Evolutionary conservation across 2,113 vertebrate species (phyloP), one percentile per base, ranked within the genome.

Genomic region (Pachypanchax playfairii): DNA sequence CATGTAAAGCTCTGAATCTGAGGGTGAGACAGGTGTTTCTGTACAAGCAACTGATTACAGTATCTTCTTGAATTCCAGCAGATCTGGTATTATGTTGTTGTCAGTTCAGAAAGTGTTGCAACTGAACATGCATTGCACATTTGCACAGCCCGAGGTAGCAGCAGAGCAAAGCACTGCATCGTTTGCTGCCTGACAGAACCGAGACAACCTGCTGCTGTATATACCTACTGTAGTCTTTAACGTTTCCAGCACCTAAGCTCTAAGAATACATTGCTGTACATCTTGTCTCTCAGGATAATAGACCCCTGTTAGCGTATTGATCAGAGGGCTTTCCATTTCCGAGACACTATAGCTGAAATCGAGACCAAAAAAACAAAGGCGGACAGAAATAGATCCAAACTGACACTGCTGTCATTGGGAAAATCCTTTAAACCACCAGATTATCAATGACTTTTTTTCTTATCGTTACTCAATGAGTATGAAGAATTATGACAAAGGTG

Each of bases 281-380:
- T 80, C 42, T 67, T 49, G 10, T 31, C 66, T 52, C 59, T 1
- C 7, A 53, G 59, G 73, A 69, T 57, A 62, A 68, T 42, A 9
- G 38, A 60, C 41, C 26, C 63, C 76, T 12, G 28, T 22, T 31
- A 8, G 29, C 43, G 24, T 73, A 73, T 80, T 54, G 73, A 83
- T 73, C 60, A 44, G 58, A 5, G 4, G 75, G 4, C 39, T n/a
- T 26, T 67, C 10, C 17, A 15, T 63, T 77, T 71, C 50, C 52
- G 52, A 61, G 55, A 67, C 44, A 61, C 36, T 10, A 50, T 25
- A 28, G 5, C 25, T 55, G n/a, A 29, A 50, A 53, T 14, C 35
- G 17, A 25, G 10, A 35, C 17, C 44, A 0, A 15, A 28, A 7
- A 1, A 41, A 10, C 22, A 38, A 39, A 0, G 2, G 1, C 20